A percentile compares a stretch with the other conserved stretches of the same genome.
Conservation (phyloP, 2,888 invertebrate genomes). For the Synanthedon formicaeformis region DNA sequence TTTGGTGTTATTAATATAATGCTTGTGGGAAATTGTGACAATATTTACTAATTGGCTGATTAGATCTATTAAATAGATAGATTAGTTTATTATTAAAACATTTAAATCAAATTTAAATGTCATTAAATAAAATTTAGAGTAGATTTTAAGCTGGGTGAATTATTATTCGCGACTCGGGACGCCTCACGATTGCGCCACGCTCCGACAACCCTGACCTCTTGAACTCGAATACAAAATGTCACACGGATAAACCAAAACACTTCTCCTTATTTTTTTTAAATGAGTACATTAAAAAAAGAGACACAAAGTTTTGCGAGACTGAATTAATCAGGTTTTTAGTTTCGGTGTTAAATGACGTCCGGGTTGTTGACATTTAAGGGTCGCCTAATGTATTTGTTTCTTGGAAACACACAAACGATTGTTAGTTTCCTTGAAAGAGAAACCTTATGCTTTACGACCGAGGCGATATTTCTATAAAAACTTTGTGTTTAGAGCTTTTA, state of each 20-base stretch:
- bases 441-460: background rate
- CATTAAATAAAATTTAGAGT: conserved; percentile 1
- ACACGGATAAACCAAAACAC: conserved; percentile 19
- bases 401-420: background rate
- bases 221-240: conserved; percentile 52
- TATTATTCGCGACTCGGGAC: conserved; percentile 45
- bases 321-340: too few relatives aligned
- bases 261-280: background rate
- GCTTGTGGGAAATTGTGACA: too few relatives aligned
- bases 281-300: too few relatives aligned
- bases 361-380: conserved; percentile 1
- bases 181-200: conserved; percentile 39
- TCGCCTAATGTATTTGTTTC: background rate
- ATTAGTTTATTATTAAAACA: too few relatives aligned
- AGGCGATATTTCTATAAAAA: background rate
- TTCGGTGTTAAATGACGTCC: background rate
- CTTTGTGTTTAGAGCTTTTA: background rate
- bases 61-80: too few relatives aligned
- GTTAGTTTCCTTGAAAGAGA: background rate
- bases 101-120: background rate
- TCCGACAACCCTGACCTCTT: conserved; percentile 57
- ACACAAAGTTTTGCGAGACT: too few relatives aligned
- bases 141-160: conserved; percentile 37
- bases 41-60: too few relatives aligned
- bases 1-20: too few relatives aligned